A percentile compares a stretch with the other conserved stretches of the same genome.
These are phyloP conservation scores for Apis dorsata DNA, from an alignment of 1,140 invertebrate species.

Conservation along the genomic window DNA sequence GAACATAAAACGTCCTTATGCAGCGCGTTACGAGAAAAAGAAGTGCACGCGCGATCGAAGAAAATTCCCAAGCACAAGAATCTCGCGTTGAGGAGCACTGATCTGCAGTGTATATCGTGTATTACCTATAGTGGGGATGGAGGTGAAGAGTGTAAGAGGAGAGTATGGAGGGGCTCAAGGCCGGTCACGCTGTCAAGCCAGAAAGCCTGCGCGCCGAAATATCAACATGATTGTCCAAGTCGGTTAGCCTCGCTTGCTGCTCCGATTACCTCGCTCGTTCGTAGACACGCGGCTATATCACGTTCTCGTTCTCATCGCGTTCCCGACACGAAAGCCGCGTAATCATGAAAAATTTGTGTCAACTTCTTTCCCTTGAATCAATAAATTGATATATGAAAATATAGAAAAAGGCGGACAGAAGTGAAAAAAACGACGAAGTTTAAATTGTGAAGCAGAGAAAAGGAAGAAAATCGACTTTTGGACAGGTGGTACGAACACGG, in stretches of 20 bases:
- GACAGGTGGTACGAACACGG: slow-evolving; percentile 54
- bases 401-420: background rate
- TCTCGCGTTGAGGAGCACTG: slow-evolving; percentile 60
- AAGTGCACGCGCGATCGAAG: slow-evolving; percentile 28
- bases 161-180: slow-evolving; percentile 72
- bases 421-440: background rate
- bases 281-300: slow-evolving; percentile 14
- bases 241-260: slow-evolving; percentile 46
- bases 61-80: slow-evolving; percentile 25
- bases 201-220: slow-evolving; percentile 75
- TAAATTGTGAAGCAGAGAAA: background rate
- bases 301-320: slow-evolving; percentile 21
- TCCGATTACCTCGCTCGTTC: slow-evolving; percentile 36
- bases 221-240: slow-evolving; percentile 73
- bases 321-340: background rate
- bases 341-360: background rate
- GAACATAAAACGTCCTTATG: slow-evolving; percentile 17
- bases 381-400: too few species aligned
- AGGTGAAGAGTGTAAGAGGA: slow-evolving; percentile 44
- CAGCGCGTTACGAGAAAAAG: slow-evolving; percentile 10
- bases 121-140: slow-evolving; percentile 51
- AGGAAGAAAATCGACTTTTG: slow-evolving; percentile 30
- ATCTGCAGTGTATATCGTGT: slow-evolving; percentile 57
- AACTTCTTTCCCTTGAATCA: background rate
- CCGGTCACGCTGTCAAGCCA: slow-evolving; percentile 75